Conservation (phyloP, 1,140 invertebrate genomes). For the Helicoverpa armigera region DNA sequence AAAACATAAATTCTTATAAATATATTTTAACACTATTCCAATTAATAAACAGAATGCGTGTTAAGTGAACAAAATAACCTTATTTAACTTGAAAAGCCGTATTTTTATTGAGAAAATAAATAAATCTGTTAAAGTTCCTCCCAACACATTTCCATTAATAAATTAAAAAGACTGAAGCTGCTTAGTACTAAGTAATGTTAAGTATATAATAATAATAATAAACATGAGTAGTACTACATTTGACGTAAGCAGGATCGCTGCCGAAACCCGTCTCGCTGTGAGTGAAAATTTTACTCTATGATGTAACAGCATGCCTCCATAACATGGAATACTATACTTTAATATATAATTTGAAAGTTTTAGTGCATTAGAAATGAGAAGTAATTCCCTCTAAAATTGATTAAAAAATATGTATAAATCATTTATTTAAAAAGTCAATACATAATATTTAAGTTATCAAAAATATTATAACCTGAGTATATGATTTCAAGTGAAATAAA, state of each 20-base stretch:
- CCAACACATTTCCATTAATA: slow-evolving; percentile 31
- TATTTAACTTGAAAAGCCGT: not conserved
- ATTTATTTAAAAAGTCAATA: too few relatives aligned
- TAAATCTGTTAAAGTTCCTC: slow-evolving; percentile 48
- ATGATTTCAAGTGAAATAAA: too few relatives aligned
- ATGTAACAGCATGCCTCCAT: slow-evolving; percentile 22
- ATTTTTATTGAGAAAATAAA: not conserved
- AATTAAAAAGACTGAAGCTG: slow-evolving; percentile 31
- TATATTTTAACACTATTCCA: not conserved
- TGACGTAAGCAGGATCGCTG: slow-evolving; percentile 20
- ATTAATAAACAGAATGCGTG: not conserved
- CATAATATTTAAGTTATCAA: too few relatives aligned
- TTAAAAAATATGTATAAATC: too few relatives aligned
- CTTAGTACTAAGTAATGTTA: slow-evolving; percentile 47
- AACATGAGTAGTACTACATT: not conserved
- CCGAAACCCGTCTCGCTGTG: slow-evolving; percentile 21
- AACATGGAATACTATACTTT: not conserved
- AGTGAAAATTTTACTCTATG: slow-evolving; percentile 30
- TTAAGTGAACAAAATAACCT: not conserved
- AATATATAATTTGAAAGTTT: not conserved
- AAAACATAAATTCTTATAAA: too few relatives aligned
- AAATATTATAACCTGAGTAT: too few relatives aligned
- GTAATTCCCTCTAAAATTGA: too few relatives aligned
- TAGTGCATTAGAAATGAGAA: slow-evolving; percentile 15
- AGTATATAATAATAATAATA: not conserved